Base-by-base conservation (phyloP, 1,140 invertebrate genomes). In the Dendrolimus kikuchii region DNA sequence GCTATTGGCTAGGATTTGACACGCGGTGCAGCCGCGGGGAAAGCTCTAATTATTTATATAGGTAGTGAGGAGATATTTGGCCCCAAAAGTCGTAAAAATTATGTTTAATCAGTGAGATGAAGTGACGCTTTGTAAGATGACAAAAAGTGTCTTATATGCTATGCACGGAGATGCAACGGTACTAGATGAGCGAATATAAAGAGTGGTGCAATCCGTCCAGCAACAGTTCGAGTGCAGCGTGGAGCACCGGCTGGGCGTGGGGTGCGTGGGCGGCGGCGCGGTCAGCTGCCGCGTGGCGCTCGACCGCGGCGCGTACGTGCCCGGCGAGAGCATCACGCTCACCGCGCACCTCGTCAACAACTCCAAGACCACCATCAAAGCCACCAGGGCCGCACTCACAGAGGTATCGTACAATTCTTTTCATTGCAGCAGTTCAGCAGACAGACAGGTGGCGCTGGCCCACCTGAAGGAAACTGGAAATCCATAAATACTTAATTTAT, bases 211-310 rank as follows among this genome's bases (percentile, higher is more conserved):
- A 36, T 10, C 5, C 37, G 51, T 88, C 40, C 87, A 97, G 96
- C 95, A 97, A 95, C 93, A 95, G 42, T 95, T 96, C 61, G 92
- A 94, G 63, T 95, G 95, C 76, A 96, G 96, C 84, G 92, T 96
- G 48, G 95, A 98, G 84, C 96, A 97, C 77, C 93, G 93, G 58
- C 89, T 98, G 53, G 96, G 95, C 43, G 92, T 96, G 45, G 93
- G 92, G 23, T 98, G 96, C 74, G 91, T 96, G 46, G 93, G 94
- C 10, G 92, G 93, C 38, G 96, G 96, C 5, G 89, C 92, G 4
- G 93, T 98, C 5, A 90, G 92, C 10, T 96, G 95, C 74, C 89
- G 93, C 66, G 95, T 98, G 37, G 90, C 95, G 46, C 86, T 98
- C 43, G 96, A 98, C 83, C 90, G 95, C 75, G 96, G 96, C 46